Conservation (phyloP, 2,113 vertebrate species). For the Silurus asotus region DNA sequence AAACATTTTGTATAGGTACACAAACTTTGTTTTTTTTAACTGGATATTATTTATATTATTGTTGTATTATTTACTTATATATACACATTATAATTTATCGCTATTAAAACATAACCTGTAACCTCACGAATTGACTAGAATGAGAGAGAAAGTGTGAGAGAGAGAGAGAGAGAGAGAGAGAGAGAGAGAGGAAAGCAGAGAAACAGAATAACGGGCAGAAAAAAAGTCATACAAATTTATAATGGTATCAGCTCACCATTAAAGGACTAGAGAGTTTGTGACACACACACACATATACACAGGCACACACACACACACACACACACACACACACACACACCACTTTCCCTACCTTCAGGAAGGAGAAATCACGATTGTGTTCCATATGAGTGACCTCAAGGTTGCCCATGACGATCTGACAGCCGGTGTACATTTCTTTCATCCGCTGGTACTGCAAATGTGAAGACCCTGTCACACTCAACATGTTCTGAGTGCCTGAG, state of each 20-base stretch:
- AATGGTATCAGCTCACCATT: background rate
- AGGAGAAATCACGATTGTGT: constrained; percentile 81
- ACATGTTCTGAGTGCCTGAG: constrained; percentile 81
- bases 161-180: background rate
- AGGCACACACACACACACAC: constrained; percentile 20
- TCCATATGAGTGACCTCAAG: constrained; percentile 89
- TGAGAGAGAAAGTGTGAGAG: constrained; percentile 11
- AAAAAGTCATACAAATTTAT: background rate
- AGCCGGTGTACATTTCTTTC: constrained; percentile 80
- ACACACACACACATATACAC: too few species aligned
- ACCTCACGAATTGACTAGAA: constrained; percentile 90
- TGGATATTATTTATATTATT: background rate
- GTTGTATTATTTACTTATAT: background rate
- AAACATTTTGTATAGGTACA: background rate
- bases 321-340: constrained; percentile 20
- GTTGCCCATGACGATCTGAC: constrained; percentile 91
- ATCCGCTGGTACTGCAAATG: constrained; percentile 79
- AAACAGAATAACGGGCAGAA: background rate
- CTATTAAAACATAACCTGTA: constrained; percentile 88
- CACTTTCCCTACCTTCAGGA: constrained; percentile 76
- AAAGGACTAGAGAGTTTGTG: background rate
- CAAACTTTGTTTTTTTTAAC: background rate
- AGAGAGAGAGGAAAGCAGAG: background rate
- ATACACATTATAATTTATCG: constrained; percentile 82
- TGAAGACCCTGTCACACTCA: constrained; percentile 77